A percentile compares a stretch with the other conserved stretches of the same genome.
These are phyloP conservation scores for Eretmochelys imbricata DNA, from an alignment of 2,113 vertebrate genomes.

Conservation along the genomic window DNA sequence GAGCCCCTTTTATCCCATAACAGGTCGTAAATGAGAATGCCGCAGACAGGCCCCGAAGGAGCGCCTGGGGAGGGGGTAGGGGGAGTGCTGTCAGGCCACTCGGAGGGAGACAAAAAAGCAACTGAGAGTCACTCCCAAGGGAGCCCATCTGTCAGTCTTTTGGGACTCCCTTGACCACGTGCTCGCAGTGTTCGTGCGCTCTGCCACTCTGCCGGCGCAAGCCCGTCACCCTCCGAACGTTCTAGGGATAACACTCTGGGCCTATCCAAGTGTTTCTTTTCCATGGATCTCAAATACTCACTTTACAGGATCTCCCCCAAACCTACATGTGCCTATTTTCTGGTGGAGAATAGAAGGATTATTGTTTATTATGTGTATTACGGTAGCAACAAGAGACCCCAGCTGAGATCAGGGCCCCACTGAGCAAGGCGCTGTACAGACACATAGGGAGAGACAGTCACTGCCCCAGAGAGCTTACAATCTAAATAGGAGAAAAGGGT, in stretches of 20 bases:
- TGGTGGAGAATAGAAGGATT: not conserved
- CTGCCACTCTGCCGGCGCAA: not conserved
- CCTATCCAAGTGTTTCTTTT: not conserved
- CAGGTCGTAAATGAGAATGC: conserved; percentile 45
- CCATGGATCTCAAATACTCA: not conserved
- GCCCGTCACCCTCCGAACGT: not conserved
- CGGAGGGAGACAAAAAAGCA: conserved; percentile 58
- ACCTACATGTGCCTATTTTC: not conserved
- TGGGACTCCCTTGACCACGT: not conserved
- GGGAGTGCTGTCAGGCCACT: not conserved
- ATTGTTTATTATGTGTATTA: not conserved
- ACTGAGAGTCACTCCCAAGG: conserved; percentile 32
- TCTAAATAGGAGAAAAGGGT: not conserved
- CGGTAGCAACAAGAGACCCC: not conserved
- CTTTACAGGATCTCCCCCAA: not conserved
- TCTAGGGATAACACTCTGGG: not conserved
- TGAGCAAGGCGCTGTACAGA: not conserved
- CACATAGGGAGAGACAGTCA: not conserved
- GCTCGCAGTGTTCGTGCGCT: not conserved
- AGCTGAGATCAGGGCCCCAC: not conserved
- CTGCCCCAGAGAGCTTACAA: not conserved
- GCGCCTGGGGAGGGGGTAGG: not conserved
- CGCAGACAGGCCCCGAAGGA: not conserved
- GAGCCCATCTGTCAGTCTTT: conserved; percentile 63
- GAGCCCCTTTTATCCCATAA: conserved; percentile 63